Evolutionary conservation across 2,888 invertebrate genomes (phyloP).

Genomic region (Drosophila niveifrons): DNA sequence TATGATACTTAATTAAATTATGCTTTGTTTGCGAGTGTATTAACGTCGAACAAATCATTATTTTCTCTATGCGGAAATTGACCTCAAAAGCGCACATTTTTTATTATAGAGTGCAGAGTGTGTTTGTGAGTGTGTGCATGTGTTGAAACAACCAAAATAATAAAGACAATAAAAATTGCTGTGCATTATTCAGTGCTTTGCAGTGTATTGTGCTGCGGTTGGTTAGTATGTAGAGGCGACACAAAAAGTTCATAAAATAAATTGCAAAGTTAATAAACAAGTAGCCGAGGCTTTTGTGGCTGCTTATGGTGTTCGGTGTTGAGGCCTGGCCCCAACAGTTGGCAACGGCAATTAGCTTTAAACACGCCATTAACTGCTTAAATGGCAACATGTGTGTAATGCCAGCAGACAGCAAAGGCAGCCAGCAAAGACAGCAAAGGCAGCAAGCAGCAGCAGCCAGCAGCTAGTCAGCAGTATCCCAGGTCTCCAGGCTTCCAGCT

Average conservation of each 20-base stretch:
- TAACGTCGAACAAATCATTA: not conserved
- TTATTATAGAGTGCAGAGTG: not conserved
- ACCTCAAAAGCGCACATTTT: not conserved
- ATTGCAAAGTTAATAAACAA: slow-evolving; percentile 77
- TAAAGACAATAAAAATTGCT: slow-evolving; percentile 27
- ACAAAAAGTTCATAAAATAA: slow-evolving; percentile 73
- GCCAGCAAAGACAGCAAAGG: not conserved
- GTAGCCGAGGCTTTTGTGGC: slow-evolving; percentile 52
- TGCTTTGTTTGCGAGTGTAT: not conserved
- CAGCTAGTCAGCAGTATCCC: not conserved
- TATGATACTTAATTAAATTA: not conserved
- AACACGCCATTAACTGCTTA: slow-evolving; percentile 79
- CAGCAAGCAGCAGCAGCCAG: not conserved
- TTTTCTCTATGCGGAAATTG: not conserved
- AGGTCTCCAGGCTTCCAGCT: slow-evolving; percentile 30
- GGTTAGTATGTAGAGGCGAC: slow-evolving; percentile 29
- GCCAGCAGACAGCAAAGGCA: slow-evolving; percentile 7
- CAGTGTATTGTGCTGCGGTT: slow-evolving; percentile 30
- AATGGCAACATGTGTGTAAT: slow-evolving; percentile 74
- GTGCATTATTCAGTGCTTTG: slow-evolving; percentile 50
- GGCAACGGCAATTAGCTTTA: slow-evolving; percentile 76
- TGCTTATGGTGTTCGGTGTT: slow-evolving; percentile 8
- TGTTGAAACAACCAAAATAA: not conserved
- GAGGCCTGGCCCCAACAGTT: slow-evolving; percentile 32
- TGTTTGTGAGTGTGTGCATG: slow-evolving; percentile 2